A percentile compares a stretch with the other conserved stretches of the same genome.
Conservation (phyloP, 2,113 vertebrate species). For the Cisticola juncidis region DNA sequence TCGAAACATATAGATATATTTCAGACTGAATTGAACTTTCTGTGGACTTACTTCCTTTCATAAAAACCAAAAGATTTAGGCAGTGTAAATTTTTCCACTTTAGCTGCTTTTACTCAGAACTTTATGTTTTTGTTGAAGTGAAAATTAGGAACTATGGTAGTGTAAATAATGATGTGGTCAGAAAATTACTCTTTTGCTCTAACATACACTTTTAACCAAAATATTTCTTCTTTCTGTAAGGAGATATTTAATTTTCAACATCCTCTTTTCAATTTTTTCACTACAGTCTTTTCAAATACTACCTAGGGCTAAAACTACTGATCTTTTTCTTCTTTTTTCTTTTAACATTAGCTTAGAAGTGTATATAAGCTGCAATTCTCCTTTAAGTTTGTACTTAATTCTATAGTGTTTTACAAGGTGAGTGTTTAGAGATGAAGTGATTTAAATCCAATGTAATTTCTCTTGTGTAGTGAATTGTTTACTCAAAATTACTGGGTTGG, state of each 20-base stretch:
- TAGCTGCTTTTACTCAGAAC: neutral
- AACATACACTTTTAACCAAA: neutral
- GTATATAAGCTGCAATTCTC: neutral
- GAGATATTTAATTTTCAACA: neutral
- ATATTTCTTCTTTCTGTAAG: neutral
- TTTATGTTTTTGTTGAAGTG: neutral
- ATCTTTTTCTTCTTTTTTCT: neutral
- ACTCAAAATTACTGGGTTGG: neutral
- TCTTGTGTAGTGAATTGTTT: neutral
- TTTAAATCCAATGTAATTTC: neutral
- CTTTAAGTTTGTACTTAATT: neutral
- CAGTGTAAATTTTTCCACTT: neutral
- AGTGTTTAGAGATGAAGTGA: neutral
- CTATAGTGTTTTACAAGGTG: neutral
- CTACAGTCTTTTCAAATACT: neutral
- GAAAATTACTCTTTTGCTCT: neutral
- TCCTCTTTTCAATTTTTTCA: neutral
- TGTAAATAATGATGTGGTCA: neutral
- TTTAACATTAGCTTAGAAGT: neutral
- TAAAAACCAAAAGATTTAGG: neutral
- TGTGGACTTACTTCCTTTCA: neutral
- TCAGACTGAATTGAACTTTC: neutral
- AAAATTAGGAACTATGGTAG: neutral
- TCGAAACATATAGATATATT: neutral
- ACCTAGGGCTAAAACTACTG: neutral